Evolutionary conservation across 1,140 invertebrate genomes (phyloP).

Genomic region (Aphelinus atriplicis): DNA sequence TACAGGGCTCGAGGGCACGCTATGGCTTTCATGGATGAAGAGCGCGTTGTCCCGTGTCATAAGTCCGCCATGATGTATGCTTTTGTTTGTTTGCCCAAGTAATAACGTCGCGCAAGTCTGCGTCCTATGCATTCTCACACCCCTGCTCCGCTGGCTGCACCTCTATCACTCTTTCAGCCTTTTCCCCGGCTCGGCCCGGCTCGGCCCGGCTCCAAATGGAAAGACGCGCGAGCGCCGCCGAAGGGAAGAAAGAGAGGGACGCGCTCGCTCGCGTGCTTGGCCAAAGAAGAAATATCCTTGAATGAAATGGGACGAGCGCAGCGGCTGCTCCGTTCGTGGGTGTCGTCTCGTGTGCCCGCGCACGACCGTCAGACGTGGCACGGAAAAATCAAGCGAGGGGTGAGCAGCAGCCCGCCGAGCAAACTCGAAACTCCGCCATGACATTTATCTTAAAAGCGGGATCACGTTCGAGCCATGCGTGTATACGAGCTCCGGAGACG

Average conservation of each 20-base stretch:
- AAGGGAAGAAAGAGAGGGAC: constrained; percentile 30
- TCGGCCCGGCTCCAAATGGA: neutral
- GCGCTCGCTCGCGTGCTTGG: neutral
- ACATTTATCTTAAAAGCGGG: constrained; percentile 18
- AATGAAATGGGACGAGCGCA: constrained; percentile 10
- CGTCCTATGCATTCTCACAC: constrained; percentile 6
- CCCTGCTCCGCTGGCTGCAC: neutral
- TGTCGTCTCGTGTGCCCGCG: too few relatives aligned
- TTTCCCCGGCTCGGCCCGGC: neutral
- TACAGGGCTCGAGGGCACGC: constrained; percentile 37
- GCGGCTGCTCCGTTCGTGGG: neutral
- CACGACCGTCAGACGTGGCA: too few relatives aligned
- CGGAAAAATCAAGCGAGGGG: too few relatives aligned
- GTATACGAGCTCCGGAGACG: neutral
- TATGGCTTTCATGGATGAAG: constrained; percentile 50
- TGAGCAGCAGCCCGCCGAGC: too few relatives aligned
- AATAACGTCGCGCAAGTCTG: constrained; percentile 44
- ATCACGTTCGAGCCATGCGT: constrained; percentile 17
- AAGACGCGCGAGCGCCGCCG: neutral
- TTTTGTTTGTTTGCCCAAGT: constrained; percentile 54
- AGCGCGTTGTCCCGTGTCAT: constrained; percentile 46
- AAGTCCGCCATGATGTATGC: constrained; percentile 52
- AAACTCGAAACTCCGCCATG: neutral
- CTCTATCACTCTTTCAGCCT: neutral
- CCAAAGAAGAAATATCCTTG: constrained; percentile 22